Conservation (phyloP, 1,140 invertebrate genomes). For the Gonatopus flavifemur region DNA sequence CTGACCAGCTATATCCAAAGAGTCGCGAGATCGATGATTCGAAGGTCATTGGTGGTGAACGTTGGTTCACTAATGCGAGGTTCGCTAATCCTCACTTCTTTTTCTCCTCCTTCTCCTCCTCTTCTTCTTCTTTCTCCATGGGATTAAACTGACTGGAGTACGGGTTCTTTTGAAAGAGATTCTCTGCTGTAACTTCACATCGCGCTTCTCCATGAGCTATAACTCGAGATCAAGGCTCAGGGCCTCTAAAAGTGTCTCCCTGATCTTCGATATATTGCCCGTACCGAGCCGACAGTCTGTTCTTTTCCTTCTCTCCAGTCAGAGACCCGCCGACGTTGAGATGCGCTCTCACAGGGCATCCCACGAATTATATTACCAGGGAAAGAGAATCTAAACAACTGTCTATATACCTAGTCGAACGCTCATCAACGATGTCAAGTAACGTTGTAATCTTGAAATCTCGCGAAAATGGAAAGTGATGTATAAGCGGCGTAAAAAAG, state of each 20-base stretch:
- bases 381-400: slow-evolving; percentile 1
- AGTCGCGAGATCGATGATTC: too few relatives aligned
- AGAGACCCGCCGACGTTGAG: slow-evolving; percentile 4
- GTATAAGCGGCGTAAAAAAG: slow-evolving; percentile 20
- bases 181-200: slow-evolving; percentile 5
- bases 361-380: slow-evolving; percentile 2
- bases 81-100: background rate
- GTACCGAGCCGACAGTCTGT: background rate
- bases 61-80: too few relatives aligned
- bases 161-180: slow-evolving; percentile 14
- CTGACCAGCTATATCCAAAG: too few relatives aligned
- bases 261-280: slow-evolving; percentile 5
- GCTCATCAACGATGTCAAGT: slow-evolving; percentile 8
- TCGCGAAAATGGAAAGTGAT: slow-evolving; percentile 25
- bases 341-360: slow-evolving; percentile 10
- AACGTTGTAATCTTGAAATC: slow-evolving; percentile 14
- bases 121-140: slow-evolving; percentile 13
- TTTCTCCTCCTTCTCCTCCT: slow-evolving; percentile 8
- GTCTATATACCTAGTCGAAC: slow-evolving; percentile 3
- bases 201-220: slow-evolving; percentile 5
- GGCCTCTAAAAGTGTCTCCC: slow-evolving; percentile 12
- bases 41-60: too few relatives aligned
- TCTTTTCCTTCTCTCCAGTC: background rate
- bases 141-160: slow-evolving; percentile 10
- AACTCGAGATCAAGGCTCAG: slow-evolving; percentile 10